Conservation (phyloP, 1,140 invertebrate genomes). For the Diachasma alloeum region DNA sequence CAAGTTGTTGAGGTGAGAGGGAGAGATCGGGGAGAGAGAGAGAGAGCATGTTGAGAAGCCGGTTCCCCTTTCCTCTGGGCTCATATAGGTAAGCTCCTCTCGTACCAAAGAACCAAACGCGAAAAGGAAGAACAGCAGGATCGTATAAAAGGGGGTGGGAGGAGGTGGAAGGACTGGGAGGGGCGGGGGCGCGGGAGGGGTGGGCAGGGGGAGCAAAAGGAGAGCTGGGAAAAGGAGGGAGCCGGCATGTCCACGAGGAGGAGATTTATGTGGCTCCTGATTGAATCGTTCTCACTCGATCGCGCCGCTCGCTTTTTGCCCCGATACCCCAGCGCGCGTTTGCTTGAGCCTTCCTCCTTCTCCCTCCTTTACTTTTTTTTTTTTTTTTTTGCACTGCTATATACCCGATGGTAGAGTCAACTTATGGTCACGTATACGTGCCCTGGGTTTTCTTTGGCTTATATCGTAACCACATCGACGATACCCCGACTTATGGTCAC, state of each 20-base stretch:
- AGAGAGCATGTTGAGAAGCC: neutral
- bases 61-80: conserved; percentile 1
- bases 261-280: conserved; percentile 67
- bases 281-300: conserved; percentile 67
- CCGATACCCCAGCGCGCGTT: conserved; percentile 35
- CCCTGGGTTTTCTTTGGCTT: conserved; percentile 13
- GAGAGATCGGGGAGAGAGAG: neutral
- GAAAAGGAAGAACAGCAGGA: neutral
- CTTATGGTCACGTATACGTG: conserved; percentile 23
- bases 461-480: conserved; percentile 20
- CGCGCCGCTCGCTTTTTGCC: conserved; percentile 42
- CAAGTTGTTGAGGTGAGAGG: neutral
- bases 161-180: neutral
- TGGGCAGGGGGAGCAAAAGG: too few species aligned
- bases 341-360: conserved; percentile 25
- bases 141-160: neutral
- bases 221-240: conserved; percentile 11
- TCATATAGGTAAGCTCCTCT: neutral
- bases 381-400: conserved; percentile 36
- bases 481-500: conserved; percentile 20
- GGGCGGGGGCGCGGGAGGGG: conserved; percentile 3
- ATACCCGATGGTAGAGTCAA: conserved; percentile 6
- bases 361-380: neutral
- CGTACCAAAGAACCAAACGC: conserved; percentile 8
- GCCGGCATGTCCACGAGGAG: conserved; percentile 58